Percentiles rank a stretch among this genome's conserved stretches.
Conservation (phyloP, 2,797 vertebrate species). For the Sebastes matsubarae region DNA sequence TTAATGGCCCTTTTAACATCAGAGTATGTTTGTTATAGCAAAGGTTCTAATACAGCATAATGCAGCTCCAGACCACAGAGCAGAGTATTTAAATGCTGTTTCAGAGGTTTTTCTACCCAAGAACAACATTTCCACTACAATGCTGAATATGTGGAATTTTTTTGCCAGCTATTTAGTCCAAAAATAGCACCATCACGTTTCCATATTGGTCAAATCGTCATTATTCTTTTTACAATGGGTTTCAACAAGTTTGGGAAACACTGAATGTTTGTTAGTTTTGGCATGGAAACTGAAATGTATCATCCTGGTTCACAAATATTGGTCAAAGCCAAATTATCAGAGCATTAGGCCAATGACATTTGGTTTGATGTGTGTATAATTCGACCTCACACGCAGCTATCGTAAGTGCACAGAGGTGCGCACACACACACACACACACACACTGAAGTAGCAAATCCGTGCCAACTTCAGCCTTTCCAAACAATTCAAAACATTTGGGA, state of each 20-base stretch:
- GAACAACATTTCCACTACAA: conserved; percentile 11
- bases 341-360: conserved; percentile 10
- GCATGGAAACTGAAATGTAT: not conserved
- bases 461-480: conserved; percentile 49
- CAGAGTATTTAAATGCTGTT: not conserved
- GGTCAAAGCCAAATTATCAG: not conserved
- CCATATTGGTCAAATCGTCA: not conserved
- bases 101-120: conserved; percentile 4
- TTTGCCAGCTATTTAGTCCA: not conserved
- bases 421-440: conserved; percentile 13
- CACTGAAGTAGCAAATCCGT: conserved; percentile 18
- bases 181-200: not conserved
- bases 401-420: conserved; percentile 23
- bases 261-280: conserved; percentile 2
- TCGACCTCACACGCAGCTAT: conserved; percentile 12
- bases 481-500: conserved; percentile 62
- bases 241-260: not conserved
- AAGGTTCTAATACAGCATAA: not conserved
- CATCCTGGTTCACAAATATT: conserved; percentile 22
- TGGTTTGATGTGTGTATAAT: conserved; percentile 47
- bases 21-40: not conserved
- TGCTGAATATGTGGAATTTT: not conserved
- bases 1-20: conserved; percentile 5
- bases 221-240: not conserved
- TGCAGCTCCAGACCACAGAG: not conserved